Percentiles rank a stretch among this genome's conserved stretches.
phyloP scores from a whole-genome alignment of 2,888 invertebrate species.

The Nasonovia ribisnigri region DNA sequence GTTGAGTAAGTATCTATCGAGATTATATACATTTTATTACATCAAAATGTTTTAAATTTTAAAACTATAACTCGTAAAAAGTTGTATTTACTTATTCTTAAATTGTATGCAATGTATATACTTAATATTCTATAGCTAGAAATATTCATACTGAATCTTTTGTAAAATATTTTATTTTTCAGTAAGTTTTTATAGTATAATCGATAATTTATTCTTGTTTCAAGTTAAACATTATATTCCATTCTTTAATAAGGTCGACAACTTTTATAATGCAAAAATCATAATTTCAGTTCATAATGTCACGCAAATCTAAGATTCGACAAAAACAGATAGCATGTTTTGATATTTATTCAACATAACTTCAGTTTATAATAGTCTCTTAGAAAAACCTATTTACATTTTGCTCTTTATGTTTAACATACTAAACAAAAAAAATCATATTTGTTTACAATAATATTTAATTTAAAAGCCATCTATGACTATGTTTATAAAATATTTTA shows the following conservation, averaged over 20 bases:
- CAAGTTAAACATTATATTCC: neutral
- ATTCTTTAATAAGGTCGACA: conserved; percentile 7
- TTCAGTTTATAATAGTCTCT: neutral
- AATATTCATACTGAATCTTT: neutral
- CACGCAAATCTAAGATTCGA: conserved; percentile 38
- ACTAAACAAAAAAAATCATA: neutral
- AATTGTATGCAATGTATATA: neutral
- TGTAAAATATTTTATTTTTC: neutral
- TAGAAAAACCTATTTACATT: neutral
- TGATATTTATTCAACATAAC: conserved; percentile 25
- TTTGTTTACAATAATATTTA: neutral
- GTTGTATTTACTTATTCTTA: neutral
- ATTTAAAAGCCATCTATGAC: neutral
- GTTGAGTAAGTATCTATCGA: neutral
- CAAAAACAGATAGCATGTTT: conserved; percentile 48
- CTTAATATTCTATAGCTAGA: neutral
- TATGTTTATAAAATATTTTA: neutral
- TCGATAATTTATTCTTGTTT: conserved; percentile 22
- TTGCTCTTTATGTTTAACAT: too few species aligned
- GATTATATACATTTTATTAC: neutral
- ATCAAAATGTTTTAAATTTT: neutral
- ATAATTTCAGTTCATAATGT: conserved; percentile 12
- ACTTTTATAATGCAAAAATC: conserved; percentile 27
- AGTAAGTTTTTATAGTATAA: conserved; percentile 3
- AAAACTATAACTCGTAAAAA: neutral